Evolutionary conservation across 1,140 invertebrate genomes (phyloP).

Genomic region (Lordiphosa stackelbergi): DNA sequence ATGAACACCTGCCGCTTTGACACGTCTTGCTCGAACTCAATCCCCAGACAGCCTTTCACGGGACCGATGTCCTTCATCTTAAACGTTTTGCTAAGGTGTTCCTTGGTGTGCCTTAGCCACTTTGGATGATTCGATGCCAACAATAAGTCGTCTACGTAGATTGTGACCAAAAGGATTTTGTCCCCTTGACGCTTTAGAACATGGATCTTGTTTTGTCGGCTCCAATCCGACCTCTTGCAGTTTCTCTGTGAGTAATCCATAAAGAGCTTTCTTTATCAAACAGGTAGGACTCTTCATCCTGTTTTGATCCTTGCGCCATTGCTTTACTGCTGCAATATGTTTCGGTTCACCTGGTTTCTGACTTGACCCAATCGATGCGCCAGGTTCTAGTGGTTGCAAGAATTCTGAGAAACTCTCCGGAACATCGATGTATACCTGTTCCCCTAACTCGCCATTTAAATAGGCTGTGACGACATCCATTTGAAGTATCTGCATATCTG

Average conservation of each 20-base stretch:
- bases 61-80: slow-evolving; percentile 6
- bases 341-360: no score
- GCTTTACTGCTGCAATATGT: no score
- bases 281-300: no score
- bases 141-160: no score
- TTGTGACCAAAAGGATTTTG: slow-evolving; percentile 18
- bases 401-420: no score
- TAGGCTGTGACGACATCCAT: slow-evolving; percentile 24
- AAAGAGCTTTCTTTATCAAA: no score
- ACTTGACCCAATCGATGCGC: no score
- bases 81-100: neutral
- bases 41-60: neutral
- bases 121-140: slow-evolving; percentile 18
- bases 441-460: no score
- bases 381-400: no score
- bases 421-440: no score
- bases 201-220: slow-evolving; percentile 26
- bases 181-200: slow-evolving; percentile 12
- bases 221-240: slow-evolving; percentile 23
- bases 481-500: slow-evolving; percentile 12
- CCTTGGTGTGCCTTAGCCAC: slow-evolving; percentile 9
- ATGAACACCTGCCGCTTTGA: no score
- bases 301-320: no score
- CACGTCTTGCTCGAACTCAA: slow-evolving; percentile 1
- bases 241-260: slow-evolving; percentile 22